phyloP scores from a whole-genome alignment of 1,140 invertebrate species.

The Bemisia tabaci region DNA sequence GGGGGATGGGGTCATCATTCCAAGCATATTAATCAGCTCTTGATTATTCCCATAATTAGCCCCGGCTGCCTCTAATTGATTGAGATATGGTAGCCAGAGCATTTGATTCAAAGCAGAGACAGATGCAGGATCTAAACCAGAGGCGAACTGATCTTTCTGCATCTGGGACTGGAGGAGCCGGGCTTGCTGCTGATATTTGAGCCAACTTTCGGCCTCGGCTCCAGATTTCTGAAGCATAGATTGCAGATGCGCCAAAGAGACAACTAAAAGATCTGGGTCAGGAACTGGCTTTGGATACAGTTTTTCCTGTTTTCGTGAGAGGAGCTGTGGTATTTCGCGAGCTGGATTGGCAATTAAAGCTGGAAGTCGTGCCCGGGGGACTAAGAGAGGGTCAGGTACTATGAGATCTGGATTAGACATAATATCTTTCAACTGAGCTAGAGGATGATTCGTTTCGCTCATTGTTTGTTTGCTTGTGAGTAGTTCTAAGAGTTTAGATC shows the following conservation, averaged over 20 bases:
- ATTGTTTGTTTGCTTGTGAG: conserved; percentile 29
- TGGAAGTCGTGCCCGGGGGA: conserved; percentile 57
- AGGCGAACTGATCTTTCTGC: conserved; percentile 7
- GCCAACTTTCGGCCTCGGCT: conserved; percentile 20
- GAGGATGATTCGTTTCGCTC: conserved; percentile 37
- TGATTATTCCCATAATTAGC: conserved; percentile 27
- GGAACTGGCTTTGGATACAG: conserved; percentile 52
- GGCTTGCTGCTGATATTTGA: conserved; percentile 19
- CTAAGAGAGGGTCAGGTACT: conserved; percentile 62
- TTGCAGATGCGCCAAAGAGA: conserved; percentile 59
- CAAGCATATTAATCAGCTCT: conserved; percentile 34
- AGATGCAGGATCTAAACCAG: conserved; percentile 39
- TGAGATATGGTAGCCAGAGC: conserved; percentile 52
- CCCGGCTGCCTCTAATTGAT: conserved; percentile 37
- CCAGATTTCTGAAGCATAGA: conserved; percentile 39
- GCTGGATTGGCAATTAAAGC: conserved; percentile 54
- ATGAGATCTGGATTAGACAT: conserved; percentile 48
- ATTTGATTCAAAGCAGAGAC: conserved; percentile 50
- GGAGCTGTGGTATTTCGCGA: conserved; percentile 55
- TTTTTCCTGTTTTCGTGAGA: conserved; percentile 51
- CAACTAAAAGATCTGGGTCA: conserved; percentile 62
- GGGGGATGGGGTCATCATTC: conserved; percentile 15
- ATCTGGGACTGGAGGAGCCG: conserved; percentile 16
- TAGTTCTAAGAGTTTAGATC: conserved; percentile 2
- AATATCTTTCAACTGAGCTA: conserved; percentile 56